Conservation (phyloP, 1,140 invertebrate species). For the Microvelia longipes region DNA sequence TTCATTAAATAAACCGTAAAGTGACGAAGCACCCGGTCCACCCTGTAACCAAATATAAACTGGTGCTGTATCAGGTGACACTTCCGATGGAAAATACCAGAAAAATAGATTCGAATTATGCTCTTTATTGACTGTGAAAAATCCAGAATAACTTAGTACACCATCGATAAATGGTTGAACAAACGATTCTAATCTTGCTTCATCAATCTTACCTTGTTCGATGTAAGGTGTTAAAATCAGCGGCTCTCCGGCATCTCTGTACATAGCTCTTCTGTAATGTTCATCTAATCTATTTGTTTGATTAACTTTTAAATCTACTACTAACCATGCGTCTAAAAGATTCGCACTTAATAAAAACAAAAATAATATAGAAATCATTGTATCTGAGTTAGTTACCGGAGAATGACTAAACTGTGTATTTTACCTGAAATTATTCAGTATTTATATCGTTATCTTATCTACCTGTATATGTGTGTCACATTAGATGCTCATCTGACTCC, state of each 20-base stretch:
- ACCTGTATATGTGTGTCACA: no score
- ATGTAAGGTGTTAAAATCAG: constrained; percentile 10
- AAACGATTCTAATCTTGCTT: not conserved
- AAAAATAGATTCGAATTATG: not conserved
- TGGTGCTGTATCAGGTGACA: not conserved
- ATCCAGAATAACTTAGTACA: constrained; percentile 26
- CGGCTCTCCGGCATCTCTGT: constrained; percentile 7
- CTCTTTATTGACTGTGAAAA: not conserved
- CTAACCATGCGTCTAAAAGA: no score
- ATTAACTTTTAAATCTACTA: no score
- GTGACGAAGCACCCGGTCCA: constrained; percentile 36
- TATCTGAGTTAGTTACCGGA: no score
- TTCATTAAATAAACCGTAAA: constrained; percentile 57
- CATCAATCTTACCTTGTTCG: constrained; percentile 3
- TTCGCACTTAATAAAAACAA: no score
- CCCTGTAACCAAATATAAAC: not conserved
- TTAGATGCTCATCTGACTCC: no score
- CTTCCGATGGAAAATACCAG: not conserved
- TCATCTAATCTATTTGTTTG: no score
- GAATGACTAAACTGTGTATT: no score
- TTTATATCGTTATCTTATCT: no score
- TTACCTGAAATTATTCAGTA: no score
- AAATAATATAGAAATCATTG: no score
- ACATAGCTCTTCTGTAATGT: no score
- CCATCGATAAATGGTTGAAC: constrained; percentile 5